Evolutionary conservation across 2,113 vertebrate species (phyloP).

Genomic region (Meles meles): DNA sequence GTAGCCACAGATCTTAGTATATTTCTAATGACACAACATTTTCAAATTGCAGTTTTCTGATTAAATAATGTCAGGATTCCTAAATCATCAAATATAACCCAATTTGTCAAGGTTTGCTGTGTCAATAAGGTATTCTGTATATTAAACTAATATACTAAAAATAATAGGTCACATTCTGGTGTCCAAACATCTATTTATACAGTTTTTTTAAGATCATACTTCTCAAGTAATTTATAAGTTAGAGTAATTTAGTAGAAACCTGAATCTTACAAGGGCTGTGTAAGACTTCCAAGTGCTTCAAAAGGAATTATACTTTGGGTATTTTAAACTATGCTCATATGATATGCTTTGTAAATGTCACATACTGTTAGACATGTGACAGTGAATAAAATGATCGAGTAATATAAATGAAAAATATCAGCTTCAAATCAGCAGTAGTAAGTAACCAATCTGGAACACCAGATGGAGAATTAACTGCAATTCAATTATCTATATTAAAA

Average conservation of each 20-base stretch:
- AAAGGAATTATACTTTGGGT: neutral
- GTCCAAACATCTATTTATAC: neutral
- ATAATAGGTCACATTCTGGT: neutral
- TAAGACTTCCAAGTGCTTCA: neutral
- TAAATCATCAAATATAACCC: neutral
- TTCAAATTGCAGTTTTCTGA: neutral
- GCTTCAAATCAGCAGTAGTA: constrained; percentile 53
- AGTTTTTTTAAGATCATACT: neutral
- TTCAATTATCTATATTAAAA: constrained; percentile 82
- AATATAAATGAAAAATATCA: constrained; percentile 67
- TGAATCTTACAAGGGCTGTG: neutral
- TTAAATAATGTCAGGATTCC: neutral
- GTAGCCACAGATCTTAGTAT: neutral
- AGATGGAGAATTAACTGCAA: constrained; percentile 78
- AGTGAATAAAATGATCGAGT: constrained; percentile 68
- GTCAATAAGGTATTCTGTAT: neutral
- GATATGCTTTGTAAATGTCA: constrained; percentile 54
- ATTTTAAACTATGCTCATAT: constrained; percentile 35
- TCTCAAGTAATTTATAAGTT: neutral
- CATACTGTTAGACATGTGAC: constrained; percentile 37
- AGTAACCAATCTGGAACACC: constrained; percentile 74
- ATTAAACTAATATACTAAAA: neutral
- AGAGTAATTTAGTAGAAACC: neutral
- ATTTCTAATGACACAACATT: neutral
- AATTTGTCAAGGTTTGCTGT: neutral